A percentile compares a stretch with the other conserved stretches of the same genome.
Evolutionary conservation across 2,797 vertebrate species (phyloP).

Genomic region (Intellagama lesueurii): DNA sequence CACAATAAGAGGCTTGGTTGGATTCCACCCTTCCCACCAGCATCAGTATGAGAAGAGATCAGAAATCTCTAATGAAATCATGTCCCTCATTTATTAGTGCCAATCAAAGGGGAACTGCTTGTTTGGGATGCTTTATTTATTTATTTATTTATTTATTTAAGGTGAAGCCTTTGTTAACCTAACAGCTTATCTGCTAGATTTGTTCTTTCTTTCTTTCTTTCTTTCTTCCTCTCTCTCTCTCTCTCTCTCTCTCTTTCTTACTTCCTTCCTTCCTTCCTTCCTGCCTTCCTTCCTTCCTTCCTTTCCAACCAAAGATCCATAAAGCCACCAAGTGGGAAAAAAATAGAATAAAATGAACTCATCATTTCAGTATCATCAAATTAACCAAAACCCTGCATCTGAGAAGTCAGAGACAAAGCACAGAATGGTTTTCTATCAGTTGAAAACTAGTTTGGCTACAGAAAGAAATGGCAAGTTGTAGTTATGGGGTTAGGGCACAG

Average conservation of each 20-base stretch:
- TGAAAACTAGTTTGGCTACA: not conserved
- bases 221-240: no score
- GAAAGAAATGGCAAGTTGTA: slow-evolving; percentile 8
- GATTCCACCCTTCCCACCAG: not conserved
- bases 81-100: not conserved
- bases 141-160: slow-evolving; percentile 30
- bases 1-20: slow-evolving; percentile 37
- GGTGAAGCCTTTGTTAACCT: slow-evolving; percentile 30
- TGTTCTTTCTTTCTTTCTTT: not conserved
- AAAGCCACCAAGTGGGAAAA: slow-evolving; percentile 31
- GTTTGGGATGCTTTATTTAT: slow-evolving; percentile 2
- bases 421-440: slow-evolving; percentile 23
- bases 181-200: slow-evolving; percentile 46
- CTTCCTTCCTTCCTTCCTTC: not conserved
- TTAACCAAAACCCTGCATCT: slow-evolving; percentile 46
- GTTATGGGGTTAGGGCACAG: not conserved
- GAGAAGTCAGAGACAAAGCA: not conserved
- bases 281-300: no score
- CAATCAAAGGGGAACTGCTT: not conserved
- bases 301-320: not conserved
- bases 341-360: slow-evolving; percentile 52
- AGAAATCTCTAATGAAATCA: slow-evolving; percentile 30
- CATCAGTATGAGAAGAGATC: slow-evolving; percentile 49
- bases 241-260: not conserved
- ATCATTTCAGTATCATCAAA: slow-evolving; percentile 49